Evolutionary conservation across 2,113 vertebrate species (phyloP).

Genomic region (Proterorhinus semilunaris): DNA sequence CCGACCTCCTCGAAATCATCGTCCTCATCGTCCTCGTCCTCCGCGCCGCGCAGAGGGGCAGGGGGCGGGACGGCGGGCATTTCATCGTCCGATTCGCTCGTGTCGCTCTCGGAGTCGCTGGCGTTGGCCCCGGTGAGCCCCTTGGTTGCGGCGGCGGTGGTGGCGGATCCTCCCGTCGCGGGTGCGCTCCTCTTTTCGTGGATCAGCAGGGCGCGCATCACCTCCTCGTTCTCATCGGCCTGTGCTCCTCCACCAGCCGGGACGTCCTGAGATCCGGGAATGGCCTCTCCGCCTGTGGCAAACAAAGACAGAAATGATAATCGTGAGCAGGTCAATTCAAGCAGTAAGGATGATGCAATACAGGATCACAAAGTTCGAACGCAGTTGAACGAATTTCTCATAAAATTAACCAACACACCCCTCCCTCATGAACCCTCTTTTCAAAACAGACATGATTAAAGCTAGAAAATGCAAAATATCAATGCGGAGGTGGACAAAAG

Average conservation of each 20-base stretch:
- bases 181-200: slow-evolving; percentile 87
- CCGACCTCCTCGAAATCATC: slow-evolving; percentile 95
- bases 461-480: no score
- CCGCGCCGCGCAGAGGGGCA: slow-evolving; percentile 12
- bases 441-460: no score
- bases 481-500: no score
- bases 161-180: slow-evolving; percentile 52
- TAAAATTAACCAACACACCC: no score
- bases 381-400: no score
- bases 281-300: slow-evolving; percentile 66
- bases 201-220: slow-evolving; percentile 96
- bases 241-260: slow-evolving; percentile 66
- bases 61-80: slow-evolving; percentile 48
- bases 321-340: no score
- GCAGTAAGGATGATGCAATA: no score
- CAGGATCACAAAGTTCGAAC: no score
- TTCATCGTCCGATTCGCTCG: slow-evolving; percentile 94
- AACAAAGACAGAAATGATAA: neutral
- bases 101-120: slow-evolving; percentile 97
- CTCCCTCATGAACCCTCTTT: no score
- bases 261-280: slow-evolving; percentile 70
- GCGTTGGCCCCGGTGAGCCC: slow-evolving; percentile 71
- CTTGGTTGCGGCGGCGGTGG: slow-evolving; percentile 27
- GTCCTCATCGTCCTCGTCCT: slow-evolving; percentile 82
- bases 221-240: slow-evolving; percentile 90